Percentiles rank a stretch among this genome's conserved stretches.
Evolutionary conservation across 2,888 invertebrate species (phyloP).

Genomic region (Listrodromus nycthemerus): DNA sequence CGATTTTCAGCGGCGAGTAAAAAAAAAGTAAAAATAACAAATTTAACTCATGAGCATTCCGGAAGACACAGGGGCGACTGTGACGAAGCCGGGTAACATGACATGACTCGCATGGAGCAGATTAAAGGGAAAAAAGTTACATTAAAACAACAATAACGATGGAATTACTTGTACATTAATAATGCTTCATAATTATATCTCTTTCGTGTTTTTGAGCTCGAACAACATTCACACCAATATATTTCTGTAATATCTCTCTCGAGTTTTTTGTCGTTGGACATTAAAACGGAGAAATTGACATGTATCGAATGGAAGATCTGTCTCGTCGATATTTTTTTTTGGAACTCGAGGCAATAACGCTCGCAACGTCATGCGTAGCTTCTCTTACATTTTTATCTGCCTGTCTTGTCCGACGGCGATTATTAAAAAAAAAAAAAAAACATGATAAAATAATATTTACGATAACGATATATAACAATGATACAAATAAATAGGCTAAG

Average conservation of each 20-base stretch:
- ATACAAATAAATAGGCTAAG: constrained; percentile 69
- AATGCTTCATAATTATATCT: constrained; percentile 61
- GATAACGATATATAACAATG: constrained; percentile 45
- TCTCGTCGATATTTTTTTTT: constrained; percentile 1
- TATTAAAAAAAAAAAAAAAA: no score
- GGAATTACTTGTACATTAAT: constrained; percentile 63
- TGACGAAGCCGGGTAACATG: constrained; percentile 81
- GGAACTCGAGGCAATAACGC: background rate
- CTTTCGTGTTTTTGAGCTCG: constrained; percentile 44
- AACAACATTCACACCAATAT: constrained; percentile 29
- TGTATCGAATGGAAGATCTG: background rate
- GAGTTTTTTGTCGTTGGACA: background rate
- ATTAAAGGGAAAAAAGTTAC: constrained; percentile 78
- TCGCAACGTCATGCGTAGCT: constrained; percentile 17
- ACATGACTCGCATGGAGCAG: constrained; percentile 75
- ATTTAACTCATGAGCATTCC: constrained; percentile 31
- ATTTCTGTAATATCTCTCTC: constrained; percentile 26
- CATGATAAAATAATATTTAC: constrained; percentile 49
- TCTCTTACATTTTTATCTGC: constrained; percentile 2
- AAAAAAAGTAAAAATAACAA: constrained; percentile 29
- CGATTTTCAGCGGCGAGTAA: background rate
- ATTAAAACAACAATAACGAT: constrained; percentile 80
- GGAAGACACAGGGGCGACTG: constrained; percentile 40
- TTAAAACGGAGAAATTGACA: background rate
- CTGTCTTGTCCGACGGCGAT: constrained; percentile 5